phyloP scores from a whole-genome alignment of 2,113 vertebrate genomes.

The Dipodomys ordii region DNA sequence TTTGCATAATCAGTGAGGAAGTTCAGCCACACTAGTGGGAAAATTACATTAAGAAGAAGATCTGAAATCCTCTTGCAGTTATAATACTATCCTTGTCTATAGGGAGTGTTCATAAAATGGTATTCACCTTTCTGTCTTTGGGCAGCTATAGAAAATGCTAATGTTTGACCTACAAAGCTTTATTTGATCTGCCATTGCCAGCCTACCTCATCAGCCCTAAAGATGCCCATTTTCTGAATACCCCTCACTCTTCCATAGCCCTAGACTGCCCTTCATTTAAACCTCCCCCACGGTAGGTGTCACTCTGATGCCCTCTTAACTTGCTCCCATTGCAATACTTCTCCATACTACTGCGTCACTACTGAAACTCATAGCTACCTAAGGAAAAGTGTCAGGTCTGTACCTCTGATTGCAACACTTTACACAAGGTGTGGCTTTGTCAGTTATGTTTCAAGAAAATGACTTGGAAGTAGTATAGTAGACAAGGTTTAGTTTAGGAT shows the following conservation, averaged over 20 bases:
- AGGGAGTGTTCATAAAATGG: not conserved
- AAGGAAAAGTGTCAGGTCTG: not conserved
- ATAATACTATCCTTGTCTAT: not conserved
- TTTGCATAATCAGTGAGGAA: not conserved
- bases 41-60: not conserved
- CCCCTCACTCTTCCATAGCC: not conserved
- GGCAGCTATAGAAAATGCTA: not conserved
- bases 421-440: not conserved
- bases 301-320: no score
- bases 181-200: not conserved
- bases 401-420: not conserved
- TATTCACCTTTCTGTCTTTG: not conserved
- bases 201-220: not conserved
- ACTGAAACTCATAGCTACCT: not conserved
- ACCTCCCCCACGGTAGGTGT: not conserved
- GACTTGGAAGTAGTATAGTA: no score
- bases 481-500: not conserved
- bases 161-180: not conserved
- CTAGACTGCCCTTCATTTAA: not conserved
- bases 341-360: no score
- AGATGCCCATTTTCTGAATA: not conserved
- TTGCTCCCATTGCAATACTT: not conserved
- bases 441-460: not conserved
- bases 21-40: accelerated
- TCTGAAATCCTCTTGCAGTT: not conserved